Percentiles rank a stretch among this genome's conserved stretches.
Conservation (phyloP, 37 sponge, comb jelly and placozoan species). For the Aphrocallistes beatrix region DNA sequence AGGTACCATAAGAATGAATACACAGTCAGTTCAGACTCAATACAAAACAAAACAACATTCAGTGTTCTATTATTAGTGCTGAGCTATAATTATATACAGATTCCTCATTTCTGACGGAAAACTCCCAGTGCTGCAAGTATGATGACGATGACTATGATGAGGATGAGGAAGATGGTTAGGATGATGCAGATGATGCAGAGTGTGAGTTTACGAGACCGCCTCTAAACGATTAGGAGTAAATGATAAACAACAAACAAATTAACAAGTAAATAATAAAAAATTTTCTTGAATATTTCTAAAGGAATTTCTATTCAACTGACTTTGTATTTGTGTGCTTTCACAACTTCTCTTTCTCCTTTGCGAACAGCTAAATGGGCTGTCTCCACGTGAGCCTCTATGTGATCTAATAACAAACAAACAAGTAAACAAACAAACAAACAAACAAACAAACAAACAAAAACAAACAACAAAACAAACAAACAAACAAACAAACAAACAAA, state of each 20-base stretch:
- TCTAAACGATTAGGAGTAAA: constrained; percentile 10
- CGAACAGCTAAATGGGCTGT: constrained; percentile 31
- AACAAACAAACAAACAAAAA: too few species aligned
- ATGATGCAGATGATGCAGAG: constrained; percentile 20
- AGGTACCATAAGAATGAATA: too few species aligned
- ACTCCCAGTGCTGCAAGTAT: constrained; percentile 18
- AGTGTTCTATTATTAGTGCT: too few species aligned
- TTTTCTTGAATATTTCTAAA: background rate
- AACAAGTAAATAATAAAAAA: background rate
- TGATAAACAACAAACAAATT: background rate
- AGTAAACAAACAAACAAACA: background rate
- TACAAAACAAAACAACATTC: too few species aligned
- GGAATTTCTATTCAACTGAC: constrained; percentile 14
- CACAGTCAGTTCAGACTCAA: too few species aligned
- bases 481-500: background rate
- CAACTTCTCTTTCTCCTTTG: constrained; percentile 44
- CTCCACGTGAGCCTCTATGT: constrained; percentile 62
- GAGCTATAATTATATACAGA: too few species aligned
- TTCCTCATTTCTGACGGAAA: constrained; percentile 18
- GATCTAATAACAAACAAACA: constrained; percentile 24
- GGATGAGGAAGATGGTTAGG: background rate
- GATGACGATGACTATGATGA: constrained; percentile 30
- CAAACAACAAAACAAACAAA: background rate
- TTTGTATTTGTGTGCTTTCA: constrained; percentile 40
- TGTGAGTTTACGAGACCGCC: constrained; percentile 37